Conservation (phyloP, 2,888 invertebrate species). For the Ephialtes manifestator region DNA sequence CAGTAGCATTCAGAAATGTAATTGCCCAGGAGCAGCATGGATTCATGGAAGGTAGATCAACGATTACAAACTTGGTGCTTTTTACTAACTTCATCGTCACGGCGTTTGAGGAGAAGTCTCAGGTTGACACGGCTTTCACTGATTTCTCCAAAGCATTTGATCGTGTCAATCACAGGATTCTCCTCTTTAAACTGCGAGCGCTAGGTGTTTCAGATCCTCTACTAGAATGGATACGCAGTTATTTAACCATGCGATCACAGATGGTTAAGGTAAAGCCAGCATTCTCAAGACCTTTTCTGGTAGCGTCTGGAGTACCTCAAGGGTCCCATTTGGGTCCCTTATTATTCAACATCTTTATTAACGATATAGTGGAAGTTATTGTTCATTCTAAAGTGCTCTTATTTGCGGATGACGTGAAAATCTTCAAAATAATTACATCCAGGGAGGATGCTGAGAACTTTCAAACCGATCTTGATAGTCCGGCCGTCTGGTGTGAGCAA, state of each 20-base stretch:
- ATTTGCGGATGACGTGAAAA: not conserved
- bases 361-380: not conserved
- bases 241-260: not conserved
- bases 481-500: too few relatives aligned
- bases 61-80: not conserved
- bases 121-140: not conserved
- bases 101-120: not conserved
- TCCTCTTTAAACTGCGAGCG: not conserved
- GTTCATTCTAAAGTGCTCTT: not conserved
- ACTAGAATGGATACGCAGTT: not conserved
- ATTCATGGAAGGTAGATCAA: not conserved
- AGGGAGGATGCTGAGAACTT: not conserved
- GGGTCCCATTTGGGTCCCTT: not conserved
- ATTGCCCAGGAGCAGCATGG: not conserved
- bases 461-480: not conserved
- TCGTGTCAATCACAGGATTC: not conserved
- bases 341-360: not conserved
- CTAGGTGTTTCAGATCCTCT: too few relatives aligned
- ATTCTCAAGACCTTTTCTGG: too few relatives aligned
- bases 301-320: not conserved
- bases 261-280: not conserved
- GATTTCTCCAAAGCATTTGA: not conserved
- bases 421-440: not conserved
- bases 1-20: not conserved
- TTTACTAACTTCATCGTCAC: not conserved